Evolutionary conservation across 2,888 invertebrate genomes (phyloP).

Genomic region (Cryptus armator): DNA sequence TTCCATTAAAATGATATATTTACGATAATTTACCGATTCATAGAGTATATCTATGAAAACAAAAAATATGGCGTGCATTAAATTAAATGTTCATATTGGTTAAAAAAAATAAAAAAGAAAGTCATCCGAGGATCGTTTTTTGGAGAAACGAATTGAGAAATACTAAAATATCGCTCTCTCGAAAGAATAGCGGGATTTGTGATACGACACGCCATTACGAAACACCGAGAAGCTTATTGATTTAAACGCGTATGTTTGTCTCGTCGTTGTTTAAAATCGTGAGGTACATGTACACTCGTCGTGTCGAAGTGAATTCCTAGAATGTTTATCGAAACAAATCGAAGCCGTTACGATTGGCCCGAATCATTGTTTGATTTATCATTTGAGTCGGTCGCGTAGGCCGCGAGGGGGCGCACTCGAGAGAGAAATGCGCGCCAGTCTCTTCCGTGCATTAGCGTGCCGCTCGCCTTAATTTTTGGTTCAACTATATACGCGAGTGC

Average conservation of each 20-base stretch:
- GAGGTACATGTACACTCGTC: slow-evolving; percentile 5
- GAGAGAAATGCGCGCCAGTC: not conserved
- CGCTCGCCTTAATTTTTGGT: slow-evolving; percentile 59
- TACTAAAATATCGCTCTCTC: not conserved
- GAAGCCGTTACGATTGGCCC: slow-evolving; percentile 8
- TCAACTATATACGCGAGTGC: slow-evolving; percentile 28
- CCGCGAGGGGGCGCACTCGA: no score
- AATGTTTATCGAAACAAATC: slow-evolving; percentile 39
- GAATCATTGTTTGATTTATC: slow-evolving; percentile 28
- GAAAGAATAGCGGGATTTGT: not conserved
- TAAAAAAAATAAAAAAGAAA: no score
- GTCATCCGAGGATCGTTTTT: no score
- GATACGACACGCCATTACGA: slow-evolving; percentile 2
- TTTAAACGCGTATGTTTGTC: slow-evolving; percentile 38
- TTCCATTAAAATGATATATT: not conserved
- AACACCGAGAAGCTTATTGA: slow-evolving; percentile 33
- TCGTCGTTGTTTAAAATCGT: slow-evolving; percentile 16
- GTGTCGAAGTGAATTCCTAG: slow-evolving; percentile 24
- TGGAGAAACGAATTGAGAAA: no score
- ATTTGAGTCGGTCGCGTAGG: not conserved
- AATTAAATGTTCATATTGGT: no score
- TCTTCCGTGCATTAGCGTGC: slow-evolving; percentile 70
- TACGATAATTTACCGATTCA: not conserved
- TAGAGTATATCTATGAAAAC: no score
- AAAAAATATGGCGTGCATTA: no score